Conservation (phyloP, 2,888 invertebrate species). For the Lithophane ornitopus region DNA sequence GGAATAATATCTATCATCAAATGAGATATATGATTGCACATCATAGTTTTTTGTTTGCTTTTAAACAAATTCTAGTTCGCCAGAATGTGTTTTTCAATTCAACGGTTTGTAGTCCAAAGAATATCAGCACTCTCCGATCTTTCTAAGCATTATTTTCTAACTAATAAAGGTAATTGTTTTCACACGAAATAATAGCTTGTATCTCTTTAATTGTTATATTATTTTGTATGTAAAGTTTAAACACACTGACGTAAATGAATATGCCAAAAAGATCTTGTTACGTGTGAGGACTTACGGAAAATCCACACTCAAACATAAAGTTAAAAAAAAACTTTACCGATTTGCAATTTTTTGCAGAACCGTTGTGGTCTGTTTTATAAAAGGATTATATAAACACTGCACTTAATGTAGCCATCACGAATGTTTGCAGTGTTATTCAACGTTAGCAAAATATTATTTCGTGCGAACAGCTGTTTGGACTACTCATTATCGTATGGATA, state of each 20-base stretch:
- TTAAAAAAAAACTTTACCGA: neutral
- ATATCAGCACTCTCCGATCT: neutral
- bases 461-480: conserved; percentile 29
- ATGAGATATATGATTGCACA: neutral
- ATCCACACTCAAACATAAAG: neutral
- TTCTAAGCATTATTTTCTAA: conserved; percentile 11
- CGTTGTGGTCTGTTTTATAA: neutral
- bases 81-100: conserved; percentile 1
- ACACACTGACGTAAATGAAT: neutral
- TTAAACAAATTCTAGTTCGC: neutral
- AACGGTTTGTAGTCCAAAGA: too few relatives aligned
- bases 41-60: neutral
- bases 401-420: conserved; percentile 48
- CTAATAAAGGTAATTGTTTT: conserved; percentile 23
- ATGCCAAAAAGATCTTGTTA: neutral
- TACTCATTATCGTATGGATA: conserved; percentile 28
- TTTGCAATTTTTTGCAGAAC: conserved; percentile 2
- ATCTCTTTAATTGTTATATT: neutral
- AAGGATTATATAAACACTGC: neutral
- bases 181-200: conserved; percentile 29
- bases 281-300: neutral
- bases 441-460: conserved; percentile 54
- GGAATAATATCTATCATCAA: neutral
- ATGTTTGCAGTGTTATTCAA: conserved; percentile 44
- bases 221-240: neutral